Base-by-base conservation (phyloP, 2,888 invertebrate species). In the Agrilus biguttatus region DNA sequence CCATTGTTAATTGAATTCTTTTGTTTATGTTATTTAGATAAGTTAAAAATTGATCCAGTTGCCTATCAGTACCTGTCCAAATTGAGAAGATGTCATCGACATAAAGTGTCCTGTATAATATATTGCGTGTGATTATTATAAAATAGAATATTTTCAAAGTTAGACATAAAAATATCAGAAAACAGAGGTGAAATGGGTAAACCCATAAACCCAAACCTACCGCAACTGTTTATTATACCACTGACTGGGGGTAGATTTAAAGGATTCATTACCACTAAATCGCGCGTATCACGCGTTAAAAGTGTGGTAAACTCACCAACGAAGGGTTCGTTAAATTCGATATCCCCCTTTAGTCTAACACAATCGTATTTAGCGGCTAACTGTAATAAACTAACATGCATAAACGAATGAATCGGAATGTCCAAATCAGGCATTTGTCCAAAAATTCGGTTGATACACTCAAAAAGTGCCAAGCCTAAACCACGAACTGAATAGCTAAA, bases 181-280 rank as follows among this genome's bases (percentile, higher is more conserved):
- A n/a, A n/a, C n/a, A n/a, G n/a, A n/a, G n/a, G n/a, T n/a, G n/a
- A n/a, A n/a, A n/a, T n/a, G n/a, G n/a, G n/a, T n/a, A n/a, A n/a
- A n/a, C n/a, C n/a, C n/a, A n/a, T n/a, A n/a, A n/a, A n/a, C 19
- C 19, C 33, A 43, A 37, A 45, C 38, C 33, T 37, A 12, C 37
- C 37, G 4, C n/a, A 37, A 37, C 37, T 14, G 5, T 37, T 37
- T 3, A 37, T 37, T 13, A 37, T 37, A 13, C 37, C 37, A 14
- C 14, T 14, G 4, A 37, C 8, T 12, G 37, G 5, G 13, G 37
- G 4, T 4, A 37, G 6, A 7, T 37, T 37, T 17, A 37, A 14
- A 13, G 37, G 37, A 5, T 37, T 37, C 37, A 37, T 37, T 37
- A 5, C 12, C 3, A 37, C 37, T 14, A 37, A 13, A 14, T 37